phyloP scores from a whole-genome alignment of 1,140 invertebrate genomes.

The Drosophila sproati region DNA sequence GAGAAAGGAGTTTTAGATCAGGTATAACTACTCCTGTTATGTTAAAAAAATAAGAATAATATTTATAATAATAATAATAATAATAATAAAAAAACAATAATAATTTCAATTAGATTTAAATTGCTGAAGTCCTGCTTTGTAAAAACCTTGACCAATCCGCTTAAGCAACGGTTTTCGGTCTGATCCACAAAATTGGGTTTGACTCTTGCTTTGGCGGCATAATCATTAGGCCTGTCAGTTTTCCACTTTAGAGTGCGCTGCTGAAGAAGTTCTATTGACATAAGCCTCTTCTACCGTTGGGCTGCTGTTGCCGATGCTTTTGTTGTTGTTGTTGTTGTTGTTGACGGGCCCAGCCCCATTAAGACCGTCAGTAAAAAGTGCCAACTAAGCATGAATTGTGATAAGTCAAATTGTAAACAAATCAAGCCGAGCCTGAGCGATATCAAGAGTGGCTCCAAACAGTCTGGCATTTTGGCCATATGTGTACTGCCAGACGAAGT shows the following conservation, averaged over 20 bases:
- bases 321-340: conserved; percentile 6
- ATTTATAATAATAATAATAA: neutral
- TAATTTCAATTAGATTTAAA: neutral
- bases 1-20: neutral
- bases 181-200: conserved; percentile 1
- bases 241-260: conserved; percentile 71
- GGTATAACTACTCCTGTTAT: no score
- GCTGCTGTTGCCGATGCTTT: conserved; percentile 6
- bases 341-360: conserved; percentile 25
- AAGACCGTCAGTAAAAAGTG: conserved; percentile 50
- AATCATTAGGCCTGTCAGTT: conserved; percentile 75
- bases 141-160: conserved; percentile 55
- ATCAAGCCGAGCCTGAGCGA: conserved; percentile 43
- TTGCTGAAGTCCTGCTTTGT: neutral
- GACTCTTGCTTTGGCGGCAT: conserved; percentile 25
- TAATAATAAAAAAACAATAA: neutral
- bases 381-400: conserved; percentile 83
- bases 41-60: neutral
- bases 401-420: conserved; percentile 77
- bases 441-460: conserved; percentile 67
- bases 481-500: conserved; percentile 50
- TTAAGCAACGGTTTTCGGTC: conserved; percentile 26
- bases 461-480: conserved; percentile 80
- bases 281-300: conserved; percentile 46
- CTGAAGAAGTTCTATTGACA: conserved; percentile 82